A percentile compares a stretch with the other conserved stretches of the same genome.
These are phyloP conservation scores for Ormyrus labotus DNA, from an alignment of 2,888 invertebrate species.

Conservation along the genomic window DNA sequence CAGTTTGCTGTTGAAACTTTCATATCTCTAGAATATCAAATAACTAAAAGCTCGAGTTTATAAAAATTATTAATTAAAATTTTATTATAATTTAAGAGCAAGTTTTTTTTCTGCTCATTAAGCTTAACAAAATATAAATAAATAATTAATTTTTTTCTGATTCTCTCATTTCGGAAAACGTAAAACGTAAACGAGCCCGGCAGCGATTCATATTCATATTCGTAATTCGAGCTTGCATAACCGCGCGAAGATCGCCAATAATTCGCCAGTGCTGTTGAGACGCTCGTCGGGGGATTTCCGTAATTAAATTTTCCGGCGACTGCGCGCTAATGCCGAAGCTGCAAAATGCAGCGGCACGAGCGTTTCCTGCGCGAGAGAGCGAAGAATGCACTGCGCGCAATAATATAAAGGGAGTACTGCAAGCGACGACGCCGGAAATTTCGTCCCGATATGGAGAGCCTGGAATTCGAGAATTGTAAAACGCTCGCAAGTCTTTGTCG, in stretches of 20 bases:
- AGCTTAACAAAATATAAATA: too few species aligned
- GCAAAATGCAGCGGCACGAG: neutral
- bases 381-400: constrained; percentile 17
- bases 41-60: too few species aligned
- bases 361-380: neutral
- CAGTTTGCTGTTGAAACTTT: too few species aligned
- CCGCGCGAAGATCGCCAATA: constrained; percentile 31
- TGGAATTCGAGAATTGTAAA: too few species aligned
- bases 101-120: too few species aligned
- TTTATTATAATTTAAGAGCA: neutral
- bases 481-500: too few species aligned
- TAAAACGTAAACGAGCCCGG: neutral
- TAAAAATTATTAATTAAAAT: too few species aligned
- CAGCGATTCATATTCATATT: constrained; percentile 7
- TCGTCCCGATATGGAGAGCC: too few species aligned
- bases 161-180: neutral
- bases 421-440: neutral
- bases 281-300: constrained; percentile 21
- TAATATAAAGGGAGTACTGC: constrained; percentile 12
- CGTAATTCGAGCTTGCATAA: constrained; percentile 6
- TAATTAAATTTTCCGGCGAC: constrained; percentile 40
- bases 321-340: constrained; percentile 10
- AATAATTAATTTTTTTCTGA: too few species aligned
- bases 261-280: neutral
- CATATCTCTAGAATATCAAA: too few species aligned